phyloP scores from a whole-genome alignment of 2,797 vertebrate genomes.

The Lacerta viridis region DNA sequence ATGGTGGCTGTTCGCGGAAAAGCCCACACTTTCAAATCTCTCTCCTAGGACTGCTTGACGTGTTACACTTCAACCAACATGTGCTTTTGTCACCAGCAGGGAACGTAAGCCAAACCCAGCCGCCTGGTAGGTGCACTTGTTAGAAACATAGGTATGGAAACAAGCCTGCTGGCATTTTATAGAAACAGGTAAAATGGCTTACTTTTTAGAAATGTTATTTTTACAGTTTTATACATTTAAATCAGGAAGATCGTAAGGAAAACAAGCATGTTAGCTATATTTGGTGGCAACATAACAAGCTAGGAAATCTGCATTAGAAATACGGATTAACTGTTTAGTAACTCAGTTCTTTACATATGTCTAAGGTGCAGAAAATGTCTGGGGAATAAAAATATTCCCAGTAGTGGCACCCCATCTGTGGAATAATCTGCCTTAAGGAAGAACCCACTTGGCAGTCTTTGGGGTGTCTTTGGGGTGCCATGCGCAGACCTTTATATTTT shows the following conservation, averaged over 20 bases:
- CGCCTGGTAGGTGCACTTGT: too few relatives aligned
- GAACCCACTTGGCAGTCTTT: not conserved
- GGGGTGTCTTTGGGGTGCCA: not conserved
- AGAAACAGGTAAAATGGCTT: too few relatives aligned
- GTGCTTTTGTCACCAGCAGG: too few relatives aligned
- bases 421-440: not conserved
- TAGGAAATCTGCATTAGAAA: too few relatives aligned
- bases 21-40: not conserved
- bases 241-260: not conserved
- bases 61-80: not conserved
- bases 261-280: not conserved
- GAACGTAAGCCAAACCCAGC: not conserved
- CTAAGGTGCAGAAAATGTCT: too few relatives aligned
- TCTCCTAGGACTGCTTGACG: not conserved
- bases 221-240: not conserved
- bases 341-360: too few relatives aligned
- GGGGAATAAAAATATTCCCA: too few relatives aligned
- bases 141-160: too few relatives aligned
- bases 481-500: not conserved
- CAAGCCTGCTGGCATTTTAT: too few relatives aligned
- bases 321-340: too few relatives aligned
- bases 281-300: too few relatives aligned
- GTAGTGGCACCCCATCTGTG: not conserved
- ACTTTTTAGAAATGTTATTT: too few relatives aligned
- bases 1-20: not conserved